Evolutionary conservation across 23 tunicate genomes (phyloP).

Genomic region (Trididemnum clinides): DNA sequence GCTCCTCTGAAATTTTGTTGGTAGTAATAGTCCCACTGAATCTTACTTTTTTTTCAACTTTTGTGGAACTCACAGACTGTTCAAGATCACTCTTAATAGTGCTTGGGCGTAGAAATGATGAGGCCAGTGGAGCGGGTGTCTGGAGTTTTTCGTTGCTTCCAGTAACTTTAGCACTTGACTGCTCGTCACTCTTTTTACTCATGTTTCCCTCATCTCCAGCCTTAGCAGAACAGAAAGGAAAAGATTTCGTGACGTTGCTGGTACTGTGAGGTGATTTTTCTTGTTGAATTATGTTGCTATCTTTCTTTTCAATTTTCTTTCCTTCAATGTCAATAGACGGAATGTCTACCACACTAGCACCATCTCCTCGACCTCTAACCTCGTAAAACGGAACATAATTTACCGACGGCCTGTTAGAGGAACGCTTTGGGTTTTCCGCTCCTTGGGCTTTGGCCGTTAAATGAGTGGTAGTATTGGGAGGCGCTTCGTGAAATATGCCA

Average conservation of each 20-base stretch:
- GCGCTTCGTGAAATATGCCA: conserved; percentile 51
- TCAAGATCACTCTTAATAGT: neutral
- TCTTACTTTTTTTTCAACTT: conserved; percentile 64
- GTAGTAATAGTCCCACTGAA: conserved; percentile 79
- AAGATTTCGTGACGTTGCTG: neutral
- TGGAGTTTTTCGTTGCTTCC: conserved; percentile 27
- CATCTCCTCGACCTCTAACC: conserved; percentile 61
- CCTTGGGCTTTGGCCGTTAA: neutral
- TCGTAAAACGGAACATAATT: conserved; percentile 85
- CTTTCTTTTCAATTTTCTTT: conserved; percentile 39
- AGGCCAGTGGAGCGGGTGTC: conserved; percentile 1
- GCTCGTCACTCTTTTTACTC: neutral
- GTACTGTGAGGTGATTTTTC: neutral
- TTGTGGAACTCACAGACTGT: neutral
- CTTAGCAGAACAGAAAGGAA: neutral
- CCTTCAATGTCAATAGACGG: conserved; percentile 64
- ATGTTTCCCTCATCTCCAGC: neutral
- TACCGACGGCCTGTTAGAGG: conserved; percentile 17
- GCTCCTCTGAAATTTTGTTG: conserved; percentile 65
- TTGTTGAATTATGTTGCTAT: neutral
- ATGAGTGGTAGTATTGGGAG: neutral
- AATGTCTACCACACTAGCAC: conserved; percentile 62
- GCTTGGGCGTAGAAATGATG: conserved; percentile 3
- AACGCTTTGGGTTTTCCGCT: neutral
- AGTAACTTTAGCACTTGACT: neutral